phyloP scores from a whole-genome alignment of 2,797 vertebrate species.

The Rousettus madagascariensis region DNA sequence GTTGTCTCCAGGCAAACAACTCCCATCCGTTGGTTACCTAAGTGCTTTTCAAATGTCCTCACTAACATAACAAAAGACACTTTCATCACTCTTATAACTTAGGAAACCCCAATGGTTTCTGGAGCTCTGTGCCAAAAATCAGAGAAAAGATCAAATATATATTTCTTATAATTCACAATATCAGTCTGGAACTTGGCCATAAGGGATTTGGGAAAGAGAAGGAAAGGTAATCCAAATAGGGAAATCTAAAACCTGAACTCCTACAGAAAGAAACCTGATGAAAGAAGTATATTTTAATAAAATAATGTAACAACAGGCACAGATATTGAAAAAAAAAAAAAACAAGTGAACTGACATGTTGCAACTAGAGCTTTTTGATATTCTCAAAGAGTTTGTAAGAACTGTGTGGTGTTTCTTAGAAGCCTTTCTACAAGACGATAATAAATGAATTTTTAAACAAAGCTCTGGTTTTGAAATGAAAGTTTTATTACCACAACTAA shows the following conservation, averaged over 20 bases:
- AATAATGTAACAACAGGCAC: conserved; percentile 20
- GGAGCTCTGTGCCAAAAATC: conserved; percentile 8
- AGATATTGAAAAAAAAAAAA: background rate
- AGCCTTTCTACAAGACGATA: conserved; percentile 7
- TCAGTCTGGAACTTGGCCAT: background rate
- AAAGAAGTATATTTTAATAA: conserved; percentile 19
- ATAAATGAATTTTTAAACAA: conserved; percentile 47
- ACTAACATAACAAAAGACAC: background rate
- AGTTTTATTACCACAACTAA: conserved; percentile 53
- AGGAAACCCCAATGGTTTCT: background rate
- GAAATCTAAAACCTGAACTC: background rate
- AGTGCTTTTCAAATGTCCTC: background rate
- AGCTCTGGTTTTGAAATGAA: conserved; percentile 49
- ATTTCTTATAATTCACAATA: background rate
- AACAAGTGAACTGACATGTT: background rate
- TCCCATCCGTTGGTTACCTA: background rate
- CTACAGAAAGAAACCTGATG: background rate
- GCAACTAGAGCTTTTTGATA: conserved; percentile 35
- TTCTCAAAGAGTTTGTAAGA: conserved; percentile 18
- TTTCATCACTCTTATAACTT: background rate
- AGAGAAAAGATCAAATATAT: background rate
- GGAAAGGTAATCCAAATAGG: background rate
- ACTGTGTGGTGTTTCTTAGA: background rate
- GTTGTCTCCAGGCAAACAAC: background rate
- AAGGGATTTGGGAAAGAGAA: background rate